A percentile compares a stretch with the other conserved stretches of the same genome.
Evolutionary conservation across 2,797 vertebrate species (phyloP).

Genomic region (Limnodromus scolopaceus): DNA sequence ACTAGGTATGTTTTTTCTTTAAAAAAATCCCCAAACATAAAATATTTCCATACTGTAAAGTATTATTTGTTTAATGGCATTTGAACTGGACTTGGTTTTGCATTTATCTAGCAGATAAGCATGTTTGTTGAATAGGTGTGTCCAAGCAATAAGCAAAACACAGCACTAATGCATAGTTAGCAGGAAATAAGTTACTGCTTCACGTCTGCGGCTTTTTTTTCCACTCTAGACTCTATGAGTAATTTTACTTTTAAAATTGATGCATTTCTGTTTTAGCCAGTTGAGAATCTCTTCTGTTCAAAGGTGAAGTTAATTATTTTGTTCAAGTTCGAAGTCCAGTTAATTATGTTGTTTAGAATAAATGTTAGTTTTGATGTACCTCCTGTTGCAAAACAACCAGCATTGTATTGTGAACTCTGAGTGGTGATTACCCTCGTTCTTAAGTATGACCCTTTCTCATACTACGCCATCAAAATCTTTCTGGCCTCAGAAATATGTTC

Average conservation of each 20-base stretch:
- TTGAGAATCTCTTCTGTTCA: not conserved
- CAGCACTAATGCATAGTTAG: not conserved
- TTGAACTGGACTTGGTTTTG: not conserved
- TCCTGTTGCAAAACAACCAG: not conserved
- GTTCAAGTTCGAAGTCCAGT: not conserved
- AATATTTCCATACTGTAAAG: not conserved
- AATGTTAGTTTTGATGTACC: not conserved
- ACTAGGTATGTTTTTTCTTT: not conserved
- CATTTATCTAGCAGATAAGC: not conserved
- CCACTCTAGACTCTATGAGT: not conserved
- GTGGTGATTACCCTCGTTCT: not conserved
- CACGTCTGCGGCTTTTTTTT: not conserved
- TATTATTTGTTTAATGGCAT: not conserved
- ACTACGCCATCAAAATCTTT: not conserved
- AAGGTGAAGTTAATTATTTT: not conserved
- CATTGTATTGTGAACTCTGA: not conserved
- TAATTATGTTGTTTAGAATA: not conserved
- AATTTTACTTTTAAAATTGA: not conserved
- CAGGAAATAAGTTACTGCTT: not conserved
- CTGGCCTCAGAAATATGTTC: slow-evolving; percentile 14
- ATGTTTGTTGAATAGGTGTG: not conserved
- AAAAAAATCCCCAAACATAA: not conserved
- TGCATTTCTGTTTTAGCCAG: not conserved
- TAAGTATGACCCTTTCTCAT: not conserved
- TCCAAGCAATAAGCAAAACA: not conserved